Evolutionary conservation across 1,140 invertebrate genomes (phyloP), one percentile per base, ranked within the genome.

Genomic region (Papilio aristodemus): DNA sequence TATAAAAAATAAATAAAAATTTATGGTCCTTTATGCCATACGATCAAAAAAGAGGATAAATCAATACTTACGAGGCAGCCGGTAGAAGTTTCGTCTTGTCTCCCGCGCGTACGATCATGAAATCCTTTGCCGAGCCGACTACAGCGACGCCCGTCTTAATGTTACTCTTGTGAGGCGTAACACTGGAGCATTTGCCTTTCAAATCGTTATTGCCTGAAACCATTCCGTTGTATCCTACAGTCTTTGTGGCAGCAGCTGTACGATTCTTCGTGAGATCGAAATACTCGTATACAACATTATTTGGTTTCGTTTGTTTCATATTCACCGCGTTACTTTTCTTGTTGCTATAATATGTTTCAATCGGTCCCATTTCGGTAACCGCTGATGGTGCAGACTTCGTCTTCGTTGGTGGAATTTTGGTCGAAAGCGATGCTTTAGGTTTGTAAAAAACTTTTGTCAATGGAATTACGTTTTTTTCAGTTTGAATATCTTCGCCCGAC

Each of bases 71-170:
- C 43, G 10, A 2, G 6, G 27, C 6, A 3, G 27, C 27, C 2
- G 27, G 27, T 3, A 32, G 17, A 3, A 54, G 7, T 59, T 43
- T 68, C 17, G 54, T 17, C n/a, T 10, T 25, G 9, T 25, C 10
- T 25, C 46, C 46, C 0, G 46, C 8, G 46, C 67, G 50, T 54
- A 73, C 67, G 11, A 76, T 70, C 36, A 79, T 76, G 46, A 54
- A 54, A 54, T 76, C 72, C 37, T 81, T 81, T n/a, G 79, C 74
- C 1, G 71, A 71, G 9, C 79, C 77, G 11, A 70, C 59, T 6
- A 73, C 46, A 0, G 71, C 50, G 14, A 62, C 17, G 3, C 10
- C n/a, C 0, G 36, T 10, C 11, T 37, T 70, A 0, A 6, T 17
- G 14, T 69, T 69, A 37, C 19, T 60, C 27, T 17, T 25, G 14